Base-by-base conservation (phyloP, 2,797 vertebrate genomes). In the Falco naumanni region DNA sequence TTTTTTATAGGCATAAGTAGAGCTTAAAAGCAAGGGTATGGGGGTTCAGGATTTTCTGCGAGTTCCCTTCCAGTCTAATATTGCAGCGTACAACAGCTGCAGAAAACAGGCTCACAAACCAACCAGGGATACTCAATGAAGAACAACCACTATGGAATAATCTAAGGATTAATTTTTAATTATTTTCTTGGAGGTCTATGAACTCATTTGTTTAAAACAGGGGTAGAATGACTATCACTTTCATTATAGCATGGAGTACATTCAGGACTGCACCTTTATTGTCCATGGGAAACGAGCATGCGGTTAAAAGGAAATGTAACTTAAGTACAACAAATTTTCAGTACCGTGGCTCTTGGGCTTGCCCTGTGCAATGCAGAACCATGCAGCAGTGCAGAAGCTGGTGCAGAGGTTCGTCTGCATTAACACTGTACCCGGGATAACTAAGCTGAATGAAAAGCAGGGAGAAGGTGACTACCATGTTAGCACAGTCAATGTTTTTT, bases 341-440 rank as follows among this genome's bases (percentile, higher is more conserved):
- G 43, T 41, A 26, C 34, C 17, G 14, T 53, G n/a, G 34, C 22
- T 34, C 29, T 80, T 60, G 31, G n/a, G 16, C 24, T 94, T 66
- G 37, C 13, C 43, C 22, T 50, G 9, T 57, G n/a, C 63, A 5
- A 26, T n/a, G 16, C 7, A 29, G 41, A 56, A 28, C 9, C 2
- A 0, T 70, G 57, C 0, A 0, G 16, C 0, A 4, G 31, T 43
- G n/a, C 41, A 57, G 20, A 43, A 57, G 20, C 22, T 68, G 37
- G 15, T 39, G 16, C 24, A 83, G 48, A 78, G 7, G 5, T 87
- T 31, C 12, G 3, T 59, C 47, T 54, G 76, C 3, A 0, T 84
- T 70, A n/a, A 47, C 3, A 1, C 13, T 77, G 6, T 53, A 39
- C 11, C 12, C 13, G n/a, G 41, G 31, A 59, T 71, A 60, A 81